These are phyloP conservation scores for Acrocephalus arundinaceus DNA, from an alignment of 2,113 vertebrate genomes.

Conservation along the genomic window DNA sequence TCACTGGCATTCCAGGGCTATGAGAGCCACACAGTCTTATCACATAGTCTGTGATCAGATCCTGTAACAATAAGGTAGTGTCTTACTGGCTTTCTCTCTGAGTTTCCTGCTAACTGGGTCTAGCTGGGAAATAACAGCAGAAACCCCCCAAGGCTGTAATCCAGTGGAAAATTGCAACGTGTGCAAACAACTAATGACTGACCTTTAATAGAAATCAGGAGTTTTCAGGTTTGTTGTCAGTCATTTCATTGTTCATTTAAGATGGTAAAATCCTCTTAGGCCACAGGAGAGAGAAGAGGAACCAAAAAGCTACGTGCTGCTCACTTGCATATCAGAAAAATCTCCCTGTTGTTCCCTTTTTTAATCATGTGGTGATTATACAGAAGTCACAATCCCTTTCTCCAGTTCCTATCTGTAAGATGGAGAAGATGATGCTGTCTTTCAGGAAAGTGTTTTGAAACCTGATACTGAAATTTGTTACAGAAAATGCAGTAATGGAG, in stretches of 20 bases:
- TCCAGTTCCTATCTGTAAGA: not conserved
- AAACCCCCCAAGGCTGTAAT: not conserved
- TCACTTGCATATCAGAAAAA: not conserved
- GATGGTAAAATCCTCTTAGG: not conserved
- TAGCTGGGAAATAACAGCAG: not conserved
- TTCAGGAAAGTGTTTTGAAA: not conserved
- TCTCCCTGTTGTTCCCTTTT: not conserved
- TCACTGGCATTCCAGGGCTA: fast-evolving
- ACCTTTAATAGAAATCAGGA: not conserved
- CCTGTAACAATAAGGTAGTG: not conserved
- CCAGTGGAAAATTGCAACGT: not conserved
- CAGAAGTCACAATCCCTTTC: not conserved
- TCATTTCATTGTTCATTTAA: not conserved
- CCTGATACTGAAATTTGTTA: not conserved
- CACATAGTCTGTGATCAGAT: not conserved
- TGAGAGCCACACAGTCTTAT: not conserved
- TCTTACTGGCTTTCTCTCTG: not conserved
- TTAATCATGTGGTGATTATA: not conserved
- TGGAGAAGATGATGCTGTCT: not conserved
- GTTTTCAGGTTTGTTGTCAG: not conserved
- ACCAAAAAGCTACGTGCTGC: not conserved
- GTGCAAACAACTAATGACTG: not conserved
- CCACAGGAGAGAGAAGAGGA: not conserved
- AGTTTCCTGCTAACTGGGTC: not conserved
- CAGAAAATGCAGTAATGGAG: not conserved